Percentiles rank a stretch among this genome's conserved stretches.
Conservation (phyloP, 2,113 vertebrate species). For the Xenotilapia leptura region DNA sequence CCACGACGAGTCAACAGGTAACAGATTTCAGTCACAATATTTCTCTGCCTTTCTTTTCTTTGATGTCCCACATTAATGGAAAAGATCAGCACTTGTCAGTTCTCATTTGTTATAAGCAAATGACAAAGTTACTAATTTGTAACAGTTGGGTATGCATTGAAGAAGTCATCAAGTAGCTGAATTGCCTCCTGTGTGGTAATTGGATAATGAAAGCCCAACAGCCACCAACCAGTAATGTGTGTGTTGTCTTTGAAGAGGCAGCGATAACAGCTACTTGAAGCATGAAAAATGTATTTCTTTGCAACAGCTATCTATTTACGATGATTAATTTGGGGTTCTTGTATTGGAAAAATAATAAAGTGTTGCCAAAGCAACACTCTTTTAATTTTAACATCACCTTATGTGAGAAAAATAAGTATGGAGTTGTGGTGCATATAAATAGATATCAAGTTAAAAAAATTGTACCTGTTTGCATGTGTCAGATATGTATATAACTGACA, state of each 20-base stretch:
- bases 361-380: background rate
- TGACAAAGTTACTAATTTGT: background rate
- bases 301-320: background rate
- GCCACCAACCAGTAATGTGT: background rate
- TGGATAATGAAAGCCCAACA: conserved; percentile 2
- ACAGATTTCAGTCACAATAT: background rate
- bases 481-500: background rate
- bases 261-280: background rate
- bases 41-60: background rate
- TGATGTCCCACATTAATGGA: background rate
- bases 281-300: background rate
- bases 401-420: background rate
- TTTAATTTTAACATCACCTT: background rate
- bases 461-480: background rate
- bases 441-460: background rate
- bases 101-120: background rate
- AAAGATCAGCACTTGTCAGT: background rate
- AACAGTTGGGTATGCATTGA: background rate
- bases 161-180: background rate
- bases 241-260: background rate
- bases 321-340: background rate
- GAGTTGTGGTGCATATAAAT: background rate
- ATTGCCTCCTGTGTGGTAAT: background rate
- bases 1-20: conserved; percentile 99
- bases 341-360: background rate